Evolutionary conservation across 1,140 invertebrate genomes (phyloP), one percentile per base, ranked within the genome.

Genomic region (Nebria ingens): DNA sequence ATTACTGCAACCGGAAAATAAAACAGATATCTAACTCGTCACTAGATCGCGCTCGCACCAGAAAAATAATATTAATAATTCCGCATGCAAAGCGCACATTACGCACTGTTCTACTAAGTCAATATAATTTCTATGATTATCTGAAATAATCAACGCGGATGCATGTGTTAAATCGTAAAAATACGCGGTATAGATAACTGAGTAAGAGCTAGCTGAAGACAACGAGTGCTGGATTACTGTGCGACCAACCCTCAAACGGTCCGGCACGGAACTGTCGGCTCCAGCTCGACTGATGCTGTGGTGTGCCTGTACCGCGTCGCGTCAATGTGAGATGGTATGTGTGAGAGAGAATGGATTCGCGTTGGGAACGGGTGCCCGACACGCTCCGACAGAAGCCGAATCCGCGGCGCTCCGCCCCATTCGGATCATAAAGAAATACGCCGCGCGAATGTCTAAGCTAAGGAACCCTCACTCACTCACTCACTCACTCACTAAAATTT

Each of bases 341-440:
- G 54, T 42, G 50, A 42, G 3, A 9, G 45, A 11, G 54, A 51
- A 29, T 23, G 12, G 51, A 22, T n/a, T n/a, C n/a, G 42, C 21
- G 21, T 21, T 22, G 21, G 13, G 51, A 42, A 52, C 52, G 45
- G 49, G 53, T 45, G 19, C 21, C 40, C 25, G 52, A 52, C 38
- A n/a, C 21, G n/a, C 19, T 19, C 34, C 57, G 51, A 57, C 51
- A 23, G 38, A 57, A 29, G 52, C 52, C 40, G 40, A 45, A 45
- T 45, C 56, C 40, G 53, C 53, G 56, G 55, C 58, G 61, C 59
- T 61, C 63, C 59, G 57, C 59, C 56, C 56, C 40, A 17, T n/a
- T 45, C 40, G 40, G 6, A 45, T 45, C 40, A 45, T 45, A 45
- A 45, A 45, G 40, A 45, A 45, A 45, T 45, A 45, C 40, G 40